These are phyloP conservation scores for Ethmia dodecea DNA, from an alignment of 2,888 invertebrate genomes.

Conservation along the genomic window DNA sequence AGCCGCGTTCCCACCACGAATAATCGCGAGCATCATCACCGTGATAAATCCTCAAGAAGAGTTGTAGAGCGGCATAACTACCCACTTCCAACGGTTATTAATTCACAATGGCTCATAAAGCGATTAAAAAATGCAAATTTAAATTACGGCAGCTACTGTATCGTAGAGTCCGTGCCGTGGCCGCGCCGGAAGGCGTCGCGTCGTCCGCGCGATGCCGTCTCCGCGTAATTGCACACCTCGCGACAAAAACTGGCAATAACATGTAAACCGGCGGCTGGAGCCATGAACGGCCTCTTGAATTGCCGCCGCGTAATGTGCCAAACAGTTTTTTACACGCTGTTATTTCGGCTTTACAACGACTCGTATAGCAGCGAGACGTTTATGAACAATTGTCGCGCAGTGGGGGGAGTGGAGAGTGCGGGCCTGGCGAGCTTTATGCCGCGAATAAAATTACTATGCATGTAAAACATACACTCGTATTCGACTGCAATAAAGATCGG, in stretches of 20 bases:
- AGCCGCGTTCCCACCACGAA: no score
- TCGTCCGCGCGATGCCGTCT: no score
- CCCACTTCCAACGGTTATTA: not conserved
- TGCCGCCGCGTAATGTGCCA: slow-evolving; percentile 15
- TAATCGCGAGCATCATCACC: no score
- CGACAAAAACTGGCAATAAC: slow-evolving; percentile 11
- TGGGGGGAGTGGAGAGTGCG: no score
- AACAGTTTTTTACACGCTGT: slow-evolving; percentile 10
- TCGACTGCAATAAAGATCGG: no score
- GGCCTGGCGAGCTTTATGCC: no score
- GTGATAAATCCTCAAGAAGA: no score
- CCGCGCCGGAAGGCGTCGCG: slow-evolving; percentile 2
- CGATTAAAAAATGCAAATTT: slow-evolving; percentile 4
- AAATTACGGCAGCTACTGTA: slow-evolving; percentile 2
- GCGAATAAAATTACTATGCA: no score
- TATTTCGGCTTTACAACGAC: not conserved
- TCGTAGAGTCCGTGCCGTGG: slow-evolving; percentile 1
- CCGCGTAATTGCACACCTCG: slow-evolving; percentile 27
- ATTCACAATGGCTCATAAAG: slow-evolving; percentile 5
- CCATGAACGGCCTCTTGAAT: slow-evolving; percentile 5
- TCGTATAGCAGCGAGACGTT: not conserved
- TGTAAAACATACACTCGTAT: no score
- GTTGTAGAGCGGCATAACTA: no score
- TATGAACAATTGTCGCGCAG: no score
- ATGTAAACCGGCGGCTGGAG: slow-evolving; percentile 1